These are phyloP conservation scores for Eueides isabella DNA, from an alignment of 1,140 invertebrate species.

Conservation along the genomic window DNA sequence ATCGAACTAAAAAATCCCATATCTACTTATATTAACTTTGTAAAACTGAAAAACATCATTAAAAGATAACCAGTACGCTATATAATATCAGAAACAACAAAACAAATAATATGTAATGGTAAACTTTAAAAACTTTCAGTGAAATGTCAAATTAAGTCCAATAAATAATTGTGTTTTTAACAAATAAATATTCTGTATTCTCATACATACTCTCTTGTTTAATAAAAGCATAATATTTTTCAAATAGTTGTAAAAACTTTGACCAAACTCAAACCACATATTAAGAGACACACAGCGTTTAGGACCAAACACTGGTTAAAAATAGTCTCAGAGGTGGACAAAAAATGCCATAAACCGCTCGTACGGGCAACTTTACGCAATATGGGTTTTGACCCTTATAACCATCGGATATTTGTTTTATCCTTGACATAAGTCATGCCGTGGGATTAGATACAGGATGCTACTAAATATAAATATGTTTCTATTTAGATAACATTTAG, in stretches of 20 bases:
- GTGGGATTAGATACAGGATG: constrained; percentile 59
- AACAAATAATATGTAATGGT: no score
- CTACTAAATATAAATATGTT: constrained; percentile 22
- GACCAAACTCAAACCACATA: constrained; percentile 33
- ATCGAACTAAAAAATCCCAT: no score
- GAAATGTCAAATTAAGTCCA: no score
- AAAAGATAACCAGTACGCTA: no score
- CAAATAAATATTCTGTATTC: neutral
- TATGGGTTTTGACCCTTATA: constrained; percentile 78
- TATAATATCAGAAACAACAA: no score
- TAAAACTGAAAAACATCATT: no score
- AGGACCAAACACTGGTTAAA: constrained; percentile 64
- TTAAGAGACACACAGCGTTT: constrained; percentile 34
- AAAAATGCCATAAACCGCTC: constrained; percentile 68
- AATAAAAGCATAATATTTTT: neutral
- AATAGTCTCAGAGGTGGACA: constrained; percentile 71
- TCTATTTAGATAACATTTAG: neutral
- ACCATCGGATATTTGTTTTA: constrained; percentile 78
- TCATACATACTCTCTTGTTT: neutral
- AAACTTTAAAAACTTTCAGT: no score
- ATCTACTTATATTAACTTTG: no score
- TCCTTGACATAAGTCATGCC: constrained; percentile 70
- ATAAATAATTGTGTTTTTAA: no score
- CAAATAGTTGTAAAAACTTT: constrained; percentile 3
- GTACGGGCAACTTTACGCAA: constrained; percentile 75